Percentiles rank a stretch among this genome's conserved stretches.
phyloP scores from a whole-genome alignment of 2,888 invertebrate genomes.

The Empis stercorea region DNA sequence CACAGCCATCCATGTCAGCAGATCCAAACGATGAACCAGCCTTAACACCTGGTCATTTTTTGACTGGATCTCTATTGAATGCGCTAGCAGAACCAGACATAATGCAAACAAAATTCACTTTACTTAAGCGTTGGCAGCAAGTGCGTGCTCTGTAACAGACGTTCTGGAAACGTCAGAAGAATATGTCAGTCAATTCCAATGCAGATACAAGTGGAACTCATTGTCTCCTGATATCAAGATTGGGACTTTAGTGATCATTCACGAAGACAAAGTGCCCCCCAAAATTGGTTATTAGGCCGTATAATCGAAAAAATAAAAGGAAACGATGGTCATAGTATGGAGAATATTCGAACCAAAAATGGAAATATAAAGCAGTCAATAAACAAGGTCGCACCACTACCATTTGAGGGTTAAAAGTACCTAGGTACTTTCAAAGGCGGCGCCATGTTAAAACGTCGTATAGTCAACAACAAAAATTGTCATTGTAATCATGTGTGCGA shows the following conservation, averaged over 20 bases:
- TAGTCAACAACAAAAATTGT: too few species aligned
- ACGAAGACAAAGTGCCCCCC: constrained; percentile 8
- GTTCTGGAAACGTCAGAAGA: constrained; percentile 6
- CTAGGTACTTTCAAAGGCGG: not conserved
- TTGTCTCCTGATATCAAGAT: not conserved
- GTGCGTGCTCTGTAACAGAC: constrained; percentile 3
- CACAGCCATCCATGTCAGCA: too few species aligned
- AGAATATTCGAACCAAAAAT: constrained; percentile 4
- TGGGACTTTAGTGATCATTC: constrained; percentile 3
- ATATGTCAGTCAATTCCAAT: constrained; percentile 4
- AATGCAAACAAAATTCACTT: not conserved
- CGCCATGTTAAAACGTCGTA: not conserved
- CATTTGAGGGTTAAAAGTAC: not conserved
- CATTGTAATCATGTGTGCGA: too few species aligned
- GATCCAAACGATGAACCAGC: not conserved
- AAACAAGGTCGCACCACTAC: constrained; percentile 7
- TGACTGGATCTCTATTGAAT: not conserved
- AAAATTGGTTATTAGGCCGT: constrained; percentile 7
- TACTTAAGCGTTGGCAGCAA: constrained; percentile 5
- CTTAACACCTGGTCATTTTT: not conserved
- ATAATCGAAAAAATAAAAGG: constrained; percentile 3
- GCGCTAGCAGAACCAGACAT: constrained; percentile 1
- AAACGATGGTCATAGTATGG: constrained; percentile 5
- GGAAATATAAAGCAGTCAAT: not conserved
- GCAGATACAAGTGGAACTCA: constrained; percentile 8